These are phyloP conservation scores for Lithosia quadra DNA, from an alignment of 2,888 invertebrate species.

Conservation along the genomic window DNA sequence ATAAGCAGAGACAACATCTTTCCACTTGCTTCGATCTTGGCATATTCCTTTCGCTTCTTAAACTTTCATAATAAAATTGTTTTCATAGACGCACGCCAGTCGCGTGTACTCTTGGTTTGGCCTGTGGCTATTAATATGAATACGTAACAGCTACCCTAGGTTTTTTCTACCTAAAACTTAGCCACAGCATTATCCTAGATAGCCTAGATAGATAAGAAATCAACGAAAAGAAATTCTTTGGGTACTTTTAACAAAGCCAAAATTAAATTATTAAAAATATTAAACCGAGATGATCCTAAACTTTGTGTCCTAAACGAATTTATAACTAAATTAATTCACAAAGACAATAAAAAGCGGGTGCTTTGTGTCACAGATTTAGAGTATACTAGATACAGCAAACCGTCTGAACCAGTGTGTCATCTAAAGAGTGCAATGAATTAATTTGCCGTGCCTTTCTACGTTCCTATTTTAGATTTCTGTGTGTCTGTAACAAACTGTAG, in stretches of 20 bases:
- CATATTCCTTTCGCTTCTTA: too few species aligned
- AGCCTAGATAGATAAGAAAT: not conserved
- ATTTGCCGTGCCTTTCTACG: too few species aligned
- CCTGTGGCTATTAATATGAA: too few species aligned
- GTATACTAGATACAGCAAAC: not conserved
- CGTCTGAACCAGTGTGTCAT: not conserved
- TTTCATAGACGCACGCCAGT: too few species aligned
- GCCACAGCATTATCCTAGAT: not conserved
- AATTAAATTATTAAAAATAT: not conserved
- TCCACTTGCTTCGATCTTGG: too few species aligned
- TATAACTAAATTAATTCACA: slow-evolving; percentile 25
- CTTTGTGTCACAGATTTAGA: not conserved
- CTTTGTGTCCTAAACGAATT: not conserved
- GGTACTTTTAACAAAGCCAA: not conserved
- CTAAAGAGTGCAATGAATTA: too few species aligned
- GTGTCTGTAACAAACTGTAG: too few species aligned
- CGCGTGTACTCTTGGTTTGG: too few species aligned
- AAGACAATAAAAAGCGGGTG: slow-evolving; percentile 19
- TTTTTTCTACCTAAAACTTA: not conserved
- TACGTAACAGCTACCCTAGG: too few species aligned
- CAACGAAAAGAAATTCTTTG: not conserved
- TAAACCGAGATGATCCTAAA: not conserved
- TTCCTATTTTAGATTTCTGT: too few species aligned
- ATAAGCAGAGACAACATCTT: too few species aligned
- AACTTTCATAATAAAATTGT: too few species aligned